Percentiles rank a stretch among this genome's conserved stretches.
Conservation (phyloP, 53 echinoderm and acorn worm species). For the Paelopatides confundens region DNA sequence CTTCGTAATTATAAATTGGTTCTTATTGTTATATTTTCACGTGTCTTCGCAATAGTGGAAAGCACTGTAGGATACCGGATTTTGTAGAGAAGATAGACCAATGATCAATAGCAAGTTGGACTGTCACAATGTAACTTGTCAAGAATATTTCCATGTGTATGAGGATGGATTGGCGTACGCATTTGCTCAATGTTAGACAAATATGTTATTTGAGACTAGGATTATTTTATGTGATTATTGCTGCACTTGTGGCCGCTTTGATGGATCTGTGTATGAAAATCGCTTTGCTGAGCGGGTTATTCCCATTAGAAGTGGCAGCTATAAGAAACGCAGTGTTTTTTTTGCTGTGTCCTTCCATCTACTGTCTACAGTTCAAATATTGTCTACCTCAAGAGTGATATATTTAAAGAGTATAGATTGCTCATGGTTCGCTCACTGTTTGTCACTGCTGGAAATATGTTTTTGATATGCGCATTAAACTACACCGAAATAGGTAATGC, state of each 20-base stretch:
- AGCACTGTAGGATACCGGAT: too few species aligned
- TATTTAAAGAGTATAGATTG: not conserved
- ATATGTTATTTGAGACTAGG: not conserved
- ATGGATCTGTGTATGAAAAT: constrained; percentile 32
- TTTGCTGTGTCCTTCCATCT: not conserved
- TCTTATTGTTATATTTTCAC: too few species aligned
- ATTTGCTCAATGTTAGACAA: not conserved
- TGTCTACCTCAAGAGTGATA: not conserved
- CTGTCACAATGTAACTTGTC: too few species aligned
- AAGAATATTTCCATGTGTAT: too few species aligned
- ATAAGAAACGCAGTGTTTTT: not conserved
- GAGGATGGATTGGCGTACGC: not conserved
- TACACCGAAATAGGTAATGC: constrained; percentile 12
- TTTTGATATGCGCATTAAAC: constrained; percentile 2
- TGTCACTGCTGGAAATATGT: not conserved
- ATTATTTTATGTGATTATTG: not conserved
- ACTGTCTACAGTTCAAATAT: not conserved
- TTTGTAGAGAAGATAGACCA: too few species aligned
- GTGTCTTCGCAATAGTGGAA: too few species aligned
- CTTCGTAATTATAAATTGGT: too few species aligned
- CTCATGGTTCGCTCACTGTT: not conserved
- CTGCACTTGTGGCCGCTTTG: not conserved
- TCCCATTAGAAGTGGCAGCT: not conserved
- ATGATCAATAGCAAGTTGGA: too few species aligned
- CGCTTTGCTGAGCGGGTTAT: not conserved